These are phyloP conservation scores for Metallyticus violacea DNA, from an alignment of 2,888 invertebrate species.

Conservation along the genomic window DNA sequence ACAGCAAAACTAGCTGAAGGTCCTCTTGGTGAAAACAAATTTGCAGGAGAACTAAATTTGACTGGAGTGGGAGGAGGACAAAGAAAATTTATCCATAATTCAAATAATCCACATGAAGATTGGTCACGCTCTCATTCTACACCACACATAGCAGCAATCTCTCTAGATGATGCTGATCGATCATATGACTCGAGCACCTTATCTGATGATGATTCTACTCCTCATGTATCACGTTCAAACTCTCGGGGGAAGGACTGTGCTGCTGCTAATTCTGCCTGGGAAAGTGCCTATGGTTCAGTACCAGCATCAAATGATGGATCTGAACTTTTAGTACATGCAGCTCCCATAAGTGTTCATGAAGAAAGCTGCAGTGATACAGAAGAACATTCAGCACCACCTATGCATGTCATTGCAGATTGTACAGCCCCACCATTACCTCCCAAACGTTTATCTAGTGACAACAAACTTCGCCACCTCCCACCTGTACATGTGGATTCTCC, in stretches of 20 bases:
- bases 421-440: slow-evolving; percentile 56
- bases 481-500: slow-evolving; percentile 61
- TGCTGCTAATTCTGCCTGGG: slow-evolving; percentile 38
- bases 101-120: slow-evolving; percentile 14
- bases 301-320: neutral
- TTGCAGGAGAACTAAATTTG: neutral
- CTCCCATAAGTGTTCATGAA: slow-evolving; percentile 37
- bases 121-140: slow-evolving; percentile 38
- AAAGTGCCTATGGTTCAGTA: slow-evolving; percentile 33
- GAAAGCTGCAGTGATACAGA: slow-evolving; percentile 24
- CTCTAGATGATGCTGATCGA: slow-evolving; percentile 40
- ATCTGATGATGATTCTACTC: slow-evolving; percentile 50
- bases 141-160: slow-evolving; percentile 38
- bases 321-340: slow-evolving; percentile 37
- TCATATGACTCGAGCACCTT: slow-evolving; percentile 48
- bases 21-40: neutral
- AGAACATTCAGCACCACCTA: neutral
- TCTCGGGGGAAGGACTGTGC: slow-evolving; percentile 47
- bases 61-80: neutral
- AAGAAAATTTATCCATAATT: neutral
- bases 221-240: slow-evolving; percentile 48
- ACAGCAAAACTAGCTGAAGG: slow-evolving; percentile 4
- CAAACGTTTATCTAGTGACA: slow-evolving; percentile 48
- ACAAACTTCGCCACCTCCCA: slow-evolving; percentile 56
- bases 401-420: neutral